phyloP scores from a whole-genome alignment of 2,797 vertebrate species.

The Phaenicophaeus curvirostris region DNA sequence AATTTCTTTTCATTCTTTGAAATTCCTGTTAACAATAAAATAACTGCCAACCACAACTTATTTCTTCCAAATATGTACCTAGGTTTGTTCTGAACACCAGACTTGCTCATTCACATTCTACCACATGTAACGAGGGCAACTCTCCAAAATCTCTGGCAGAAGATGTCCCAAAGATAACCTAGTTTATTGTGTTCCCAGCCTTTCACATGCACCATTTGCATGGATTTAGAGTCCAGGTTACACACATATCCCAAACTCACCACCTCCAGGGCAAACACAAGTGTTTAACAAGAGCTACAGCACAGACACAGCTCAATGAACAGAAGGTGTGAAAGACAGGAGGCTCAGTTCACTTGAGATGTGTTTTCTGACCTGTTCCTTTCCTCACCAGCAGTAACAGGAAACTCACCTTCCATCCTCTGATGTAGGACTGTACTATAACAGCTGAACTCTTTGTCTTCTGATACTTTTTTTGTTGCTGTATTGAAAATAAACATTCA shows the following conservation, averaged over 20 bases:
- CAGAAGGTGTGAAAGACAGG: neutral
- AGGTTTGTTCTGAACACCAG: neutral
- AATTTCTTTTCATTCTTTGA: neutral
- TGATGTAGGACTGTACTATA: conserved; percentile 91
- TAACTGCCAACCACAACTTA: neutral
- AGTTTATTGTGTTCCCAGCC: neutral
- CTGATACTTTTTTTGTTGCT: conserved; percentile 96
- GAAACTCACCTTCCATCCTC: conserved; percentile 94
- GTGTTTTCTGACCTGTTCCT: neutral
- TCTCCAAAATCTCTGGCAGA: neutral
- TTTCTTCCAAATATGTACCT: neutral
- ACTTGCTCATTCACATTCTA: neutral
- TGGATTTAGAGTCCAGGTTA: neutral
- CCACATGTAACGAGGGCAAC: neutral
- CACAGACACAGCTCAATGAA: neutral
- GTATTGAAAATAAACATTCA: conserved; percentile 14
- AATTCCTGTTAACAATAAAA: neutral
- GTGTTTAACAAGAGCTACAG: rapidly evolving
- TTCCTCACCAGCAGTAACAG: neutral
- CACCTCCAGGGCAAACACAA: rapidly evolving
- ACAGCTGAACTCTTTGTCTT: conserved; percentile 88
- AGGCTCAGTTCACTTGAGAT: neutral
- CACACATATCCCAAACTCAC: neutral
- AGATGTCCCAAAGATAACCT: neutral
- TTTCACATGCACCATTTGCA: rapidly evolving